These are phyloP conservation scores for Cotesia chilonis DNA, from an alignment of 1,140 invertebrate species.

Conservation along the genomic window DNA sequence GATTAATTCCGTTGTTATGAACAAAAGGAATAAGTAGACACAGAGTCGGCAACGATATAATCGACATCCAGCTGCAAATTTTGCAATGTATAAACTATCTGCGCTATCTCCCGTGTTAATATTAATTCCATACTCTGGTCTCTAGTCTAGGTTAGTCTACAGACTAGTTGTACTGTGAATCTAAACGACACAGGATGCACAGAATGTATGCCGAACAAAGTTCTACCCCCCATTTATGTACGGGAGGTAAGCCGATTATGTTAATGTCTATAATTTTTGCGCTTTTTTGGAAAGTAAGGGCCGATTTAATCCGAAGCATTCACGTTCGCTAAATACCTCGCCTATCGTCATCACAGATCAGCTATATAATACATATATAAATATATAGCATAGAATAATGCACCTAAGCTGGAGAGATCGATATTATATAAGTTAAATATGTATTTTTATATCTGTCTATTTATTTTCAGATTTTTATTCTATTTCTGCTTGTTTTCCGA, in stretches of 20 bases:
- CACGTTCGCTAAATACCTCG: too few relatives aligned
- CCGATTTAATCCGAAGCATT: conserved; percentile 48
- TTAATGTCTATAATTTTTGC: conserved; percentile 52
- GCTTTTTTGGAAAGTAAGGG: conserved; percentile 51
- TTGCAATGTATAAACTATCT: conserved; percentile 30
- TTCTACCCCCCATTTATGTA: too few relatives aligned
- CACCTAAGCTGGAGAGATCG: too few relatives aligned
- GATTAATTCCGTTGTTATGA: conserved; percentile 47
- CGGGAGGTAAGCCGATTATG: conserved; percentile 53
- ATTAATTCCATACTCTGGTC: neutral
- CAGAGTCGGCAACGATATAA: conserved; percentile 41
- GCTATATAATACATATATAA: too few relatives aligned
- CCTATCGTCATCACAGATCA: too few relatives aligned
- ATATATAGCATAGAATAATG: too few relatives aligned
- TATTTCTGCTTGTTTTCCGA: too few relatives aligned
- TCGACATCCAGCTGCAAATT: conserved; percentile 48
- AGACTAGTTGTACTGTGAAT: conserved; percentile 1
- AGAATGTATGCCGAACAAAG: too few relatives aligned
- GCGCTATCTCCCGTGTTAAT: neutral
- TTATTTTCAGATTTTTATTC: too few relatives aligned
- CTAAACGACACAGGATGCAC: too few relatives aligned
- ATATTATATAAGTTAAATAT: too few relatives aligned
- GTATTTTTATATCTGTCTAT: too few relatives aligned
- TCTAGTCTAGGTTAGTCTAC: conserved; percentile 4
- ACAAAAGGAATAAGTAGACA: conserved; percentile 31